Evolutionary conservation across 2,113 vertebrate species (phyloP), one percentile per base, ranked within the genome.

Genomic region (Malurus melanocephalus): DNA sequence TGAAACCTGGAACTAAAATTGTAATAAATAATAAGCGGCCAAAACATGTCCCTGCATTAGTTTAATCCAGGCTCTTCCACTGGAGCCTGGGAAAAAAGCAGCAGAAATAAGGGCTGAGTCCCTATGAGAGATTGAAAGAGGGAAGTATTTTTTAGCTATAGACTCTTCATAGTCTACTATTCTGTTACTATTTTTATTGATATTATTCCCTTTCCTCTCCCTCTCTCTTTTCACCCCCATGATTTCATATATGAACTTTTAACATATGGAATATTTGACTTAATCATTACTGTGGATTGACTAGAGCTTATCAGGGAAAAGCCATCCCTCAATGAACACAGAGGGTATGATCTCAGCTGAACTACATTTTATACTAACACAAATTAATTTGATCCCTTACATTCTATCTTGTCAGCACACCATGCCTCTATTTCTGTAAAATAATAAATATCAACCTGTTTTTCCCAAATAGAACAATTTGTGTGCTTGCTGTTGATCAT

Each of bases 1-100:
- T 95, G 78, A 96, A 97, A 96, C 93, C 85, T 97, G 85, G 72
- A 95, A 95, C 88, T 96, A 78, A 96, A 96, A 96, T 91, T 92
- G 78, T 90, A 91, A 97, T 92, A 84, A 94, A 94, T 96, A 94
- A 95, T 93, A 64, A 95, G 83, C 3, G 24, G 88, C 84, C 87
- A 95, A 91, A 96, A 95, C 89, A 89, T 73, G 82, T 89, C 76
- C 49, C 52, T 87, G 51, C 38, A 74, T 78, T 83, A 89, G 74
- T 65, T 93, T 90, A 82, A 93, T 80, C 64, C 66, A 66, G 42
- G 28, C 46, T 76, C 16, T 81, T 89, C 69, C 60, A 69, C 19
- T 61, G 45, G 24, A 80, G 48, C 38, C 57, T 64, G 83, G 77
- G 69, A 65, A 87, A 93, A 77, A 46, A 0, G 0, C 32, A 55